Conservation (phyloP, 2,797 vertebrate species). For the Remorina albescens region DNA sequence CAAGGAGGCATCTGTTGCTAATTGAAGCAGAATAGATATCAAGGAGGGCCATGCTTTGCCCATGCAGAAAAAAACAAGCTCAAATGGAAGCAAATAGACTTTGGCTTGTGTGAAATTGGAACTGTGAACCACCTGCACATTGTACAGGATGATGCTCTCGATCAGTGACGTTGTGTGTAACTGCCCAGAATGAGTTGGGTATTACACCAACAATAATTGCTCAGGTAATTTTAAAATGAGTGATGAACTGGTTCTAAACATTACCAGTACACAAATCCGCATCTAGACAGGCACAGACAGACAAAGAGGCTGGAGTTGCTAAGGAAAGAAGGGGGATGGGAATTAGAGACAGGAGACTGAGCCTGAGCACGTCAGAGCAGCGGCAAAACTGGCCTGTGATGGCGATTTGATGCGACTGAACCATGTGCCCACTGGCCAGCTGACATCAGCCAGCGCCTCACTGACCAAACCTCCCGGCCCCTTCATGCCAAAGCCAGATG, state of each 20-base stretch:
- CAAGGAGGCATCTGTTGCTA: constrained; percentile 83
- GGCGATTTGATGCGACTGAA: constrained; percentile 82
- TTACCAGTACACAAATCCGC: constrained; percentile 51
- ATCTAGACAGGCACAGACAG: constrained; percentile 43
- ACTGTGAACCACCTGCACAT: constrained; percentile 82
- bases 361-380: constrained; percentile 49
- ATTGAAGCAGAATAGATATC: constrained; percentile 84
- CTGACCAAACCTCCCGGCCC: constrained; percentile 74
- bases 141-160: constrained; percentile 53
- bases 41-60: constrained; percentile 66
- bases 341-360: constrained; percentile 48
- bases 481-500: constrained; percentile 78
- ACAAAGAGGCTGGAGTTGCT: constrained; percentile 64
- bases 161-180: constrained; percentile 57
- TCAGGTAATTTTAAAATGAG: constrained; percentile 68
- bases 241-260: constrained; percentile 61
- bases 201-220: constrained; percentile 62
- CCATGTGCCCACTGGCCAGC: constrained; percentile 77
- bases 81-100: constrained; percentile 80
- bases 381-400: constrained; percentile 71
- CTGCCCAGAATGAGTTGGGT: constrained; percentile 56
- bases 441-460: constrained; percentile 80
- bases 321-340: constrained; percentile 49
- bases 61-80: constrained; percentile 65
- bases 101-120: constrained; percentile 86